Evolutionary conservation across 2,888 invertebrate species (phyloP).

Genomic region (Hydriomena furcata): DNA sequence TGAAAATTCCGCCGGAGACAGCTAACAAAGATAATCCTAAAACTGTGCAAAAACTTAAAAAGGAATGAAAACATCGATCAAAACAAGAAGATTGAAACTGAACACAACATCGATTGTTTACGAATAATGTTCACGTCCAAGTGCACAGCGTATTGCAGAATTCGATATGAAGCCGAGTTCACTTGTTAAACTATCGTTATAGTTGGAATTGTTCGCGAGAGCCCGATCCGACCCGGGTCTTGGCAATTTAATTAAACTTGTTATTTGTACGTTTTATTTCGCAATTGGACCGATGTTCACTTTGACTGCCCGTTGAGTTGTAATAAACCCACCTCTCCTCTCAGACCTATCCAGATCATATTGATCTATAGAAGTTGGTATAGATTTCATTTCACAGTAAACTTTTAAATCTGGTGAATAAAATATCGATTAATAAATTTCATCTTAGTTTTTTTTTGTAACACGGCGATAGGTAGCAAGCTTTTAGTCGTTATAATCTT

Average conservation of each 20-base stretch:
- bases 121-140: conserved; percentile 57
- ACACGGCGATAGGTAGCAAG: conserved; percentile 34
- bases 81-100: conserved; percentile 34
- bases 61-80: conserved; percentile 27
- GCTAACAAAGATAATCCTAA: too few species aligned
- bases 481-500: conserved; percentile 45
- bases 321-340: conserved; percentile 42
- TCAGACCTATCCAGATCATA: conserved; percentile 9
- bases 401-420: too few species aligned
- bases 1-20: too few species aligned
- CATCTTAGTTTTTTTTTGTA: conserved; percentile 5
- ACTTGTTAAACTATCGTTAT: conserved; percentile 77
- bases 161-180: conserved; percentile 72
- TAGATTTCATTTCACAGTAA: too few species aligned
- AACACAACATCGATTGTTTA: conserved; percentile 45
- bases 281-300: conserved; percentile 67
- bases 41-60: conserved; percentile 1
- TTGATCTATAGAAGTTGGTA: conserved; percentile 3
- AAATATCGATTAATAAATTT: neutral
- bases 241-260: conserved; percentile 82
- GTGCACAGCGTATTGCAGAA: conserved; percentile 59
- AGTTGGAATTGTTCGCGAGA: conserved; percentile 68
- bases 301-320: conserved; percentile 71
- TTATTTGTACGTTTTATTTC: conserved; percentile 81
- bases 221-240: conserved; percentile 54